phyloP scores from a whole-genome alignment of 2,113 vertebrate genomes.

The Orcinus orca region DNA sequence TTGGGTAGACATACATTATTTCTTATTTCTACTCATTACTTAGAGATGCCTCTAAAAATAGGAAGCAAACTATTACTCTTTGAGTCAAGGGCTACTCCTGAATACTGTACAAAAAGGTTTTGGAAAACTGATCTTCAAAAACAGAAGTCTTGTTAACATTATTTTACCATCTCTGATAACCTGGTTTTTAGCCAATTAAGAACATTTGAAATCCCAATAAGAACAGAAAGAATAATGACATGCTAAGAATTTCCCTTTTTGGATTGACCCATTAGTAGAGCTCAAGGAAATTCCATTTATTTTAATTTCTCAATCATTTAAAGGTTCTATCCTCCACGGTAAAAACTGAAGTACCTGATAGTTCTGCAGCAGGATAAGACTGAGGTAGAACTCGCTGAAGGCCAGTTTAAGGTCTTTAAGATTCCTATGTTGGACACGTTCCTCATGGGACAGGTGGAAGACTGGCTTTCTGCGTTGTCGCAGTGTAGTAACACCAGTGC shows the following conservation, averaged over 20 bases:
- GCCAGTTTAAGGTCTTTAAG: constrained; percentile 98
- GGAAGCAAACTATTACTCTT: background rate
- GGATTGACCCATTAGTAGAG: background rate
- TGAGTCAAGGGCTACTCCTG: background rate
- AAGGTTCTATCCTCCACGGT: background rate
- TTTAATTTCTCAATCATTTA: background rate
- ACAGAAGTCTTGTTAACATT: background rate
- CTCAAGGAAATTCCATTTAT: background rate
- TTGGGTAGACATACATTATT: background rate
- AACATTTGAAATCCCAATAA: background rate
- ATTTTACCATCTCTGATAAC: background rate
- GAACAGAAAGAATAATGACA: constrained; percentile 5
- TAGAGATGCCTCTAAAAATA: constrained; percentile 41
- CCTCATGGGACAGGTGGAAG: constrained; percentile 96
- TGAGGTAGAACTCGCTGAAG: constrained; percentile 99
- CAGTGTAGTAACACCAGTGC: constrained; percentile 85
- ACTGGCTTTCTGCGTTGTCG: constrained; percentile 92
- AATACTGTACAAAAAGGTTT: background rate
- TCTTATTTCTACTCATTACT: constrained; percentile 18
- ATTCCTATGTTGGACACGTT: constrained; percentile 96
- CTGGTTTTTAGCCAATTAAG: background rate
- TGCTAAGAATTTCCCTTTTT: background rate
- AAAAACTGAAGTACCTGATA: constrained; percentile 90
- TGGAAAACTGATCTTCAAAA: constrained; percentile 40
- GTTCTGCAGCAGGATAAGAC: constrained; percentile 99